These are phyloP conservation scores for Pseudopodoces humilis DNA, from an alignment of 2,113 vertebrate species.

Conservation along the genomic window DNA sequence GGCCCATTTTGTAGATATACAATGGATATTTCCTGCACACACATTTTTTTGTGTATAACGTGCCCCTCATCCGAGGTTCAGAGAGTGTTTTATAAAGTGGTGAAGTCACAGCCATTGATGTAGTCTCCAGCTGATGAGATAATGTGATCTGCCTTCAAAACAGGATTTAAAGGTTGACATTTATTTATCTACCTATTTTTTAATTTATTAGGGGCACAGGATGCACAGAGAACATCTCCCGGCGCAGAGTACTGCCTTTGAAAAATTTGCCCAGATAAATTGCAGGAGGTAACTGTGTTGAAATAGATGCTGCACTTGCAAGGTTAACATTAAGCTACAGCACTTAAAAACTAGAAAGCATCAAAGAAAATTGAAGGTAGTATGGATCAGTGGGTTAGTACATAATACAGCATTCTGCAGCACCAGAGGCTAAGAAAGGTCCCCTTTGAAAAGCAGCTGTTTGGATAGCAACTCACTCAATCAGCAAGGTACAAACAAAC, in stretches of 20 bases:
- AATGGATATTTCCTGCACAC: constrained; percentile 28
- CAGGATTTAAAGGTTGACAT: background rate
- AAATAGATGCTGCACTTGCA: background rate
- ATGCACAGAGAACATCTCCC: fast-evolving
- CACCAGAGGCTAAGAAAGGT: background rate
- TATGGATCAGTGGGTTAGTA: background rate
- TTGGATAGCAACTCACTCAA: background rate
- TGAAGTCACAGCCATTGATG: background rate
- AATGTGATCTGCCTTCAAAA: background rate
- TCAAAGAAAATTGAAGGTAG: constrained; percentile 19
- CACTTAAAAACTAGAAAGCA: background rate
- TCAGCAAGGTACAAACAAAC: background rate
- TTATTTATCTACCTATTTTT: background rate
- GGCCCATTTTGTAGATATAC: constrained; percentile 58
- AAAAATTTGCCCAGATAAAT: background rate
- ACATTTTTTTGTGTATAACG: background rate
- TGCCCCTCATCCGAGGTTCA: background rate
- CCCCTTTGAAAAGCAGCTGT: background rate
- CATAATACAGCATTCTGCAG: background rate
- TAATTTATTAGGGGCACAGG: background rate
- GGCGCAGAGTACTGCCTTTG: background rate
- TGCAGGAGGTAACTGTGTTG: background rate
- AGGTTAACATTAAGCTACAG: background rate
- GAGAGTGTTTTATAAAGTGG: background rate
- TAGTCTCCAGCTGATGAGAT: background rate